Evolutionary conservation across 2,113 vertebrate genomes (phyloP), one percentile per base, ranked within the genome.

Genomic region (Hassar affinis): DNA sequence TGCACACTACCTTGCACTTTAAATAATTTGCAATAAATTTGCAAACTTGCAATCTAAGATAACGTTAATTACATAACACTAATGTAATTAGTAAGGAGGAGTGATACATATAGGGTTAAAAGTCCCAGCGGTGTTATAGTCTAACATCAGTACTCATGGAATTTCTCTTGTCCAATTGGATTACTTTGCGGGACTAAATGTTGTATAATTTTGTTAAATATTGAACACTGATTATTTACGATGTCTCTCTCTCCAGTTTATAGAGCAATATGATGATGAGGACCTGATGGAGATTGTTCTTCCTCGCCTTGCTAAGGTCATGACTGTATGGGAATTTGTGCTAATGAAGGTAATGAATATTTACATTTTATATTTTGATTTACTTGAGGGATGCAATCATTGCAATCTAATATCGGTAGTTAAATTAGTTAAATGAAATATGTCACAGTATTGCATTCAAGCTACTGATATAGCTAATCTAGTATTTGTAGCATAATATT

Each of bases 241-340:
- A n/a, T 6, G 8, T 80, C 47, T 2, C 30, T 84, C n/a, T 74
- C 22, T 69, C 7, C 68, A 98, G 97, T 84, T 95, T 54, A 94
- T 97, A 86, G 93, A 96, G 69, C 95, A 96, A 33, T 96, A 96
- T 27, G 92, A 95, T 88, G 95, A 91, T n/a, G 95, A 96, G 86
- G 96, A 97, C 42, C 93, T 98, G 76, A 94, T 97, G 93, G 96
- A 97, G 64, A 80, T 95, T n/a, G 96, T 95, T 68, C 94, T 97
- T 74, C 97, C 97, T 85, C 95, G 90, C 82, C 89, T 99, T 81
- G 93, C 96, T 38, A 95, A 94, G 86, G 93, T 94, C 10, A 90
- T 97, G 89, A 97, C 95, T 10, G 91, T 98, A 3, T 98, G 94
- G 92, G 97, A 99, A 82, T 96, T 99, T 88, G 94, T 99, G 42